A percentile compares a stretch with the other conserved stretches of the same genome.
These are phyloP conservation scores for Diglossa cyanea DNA, from an alignment of 2,797 vertebrate genomes.

Conservation along the genomic window DNA sequence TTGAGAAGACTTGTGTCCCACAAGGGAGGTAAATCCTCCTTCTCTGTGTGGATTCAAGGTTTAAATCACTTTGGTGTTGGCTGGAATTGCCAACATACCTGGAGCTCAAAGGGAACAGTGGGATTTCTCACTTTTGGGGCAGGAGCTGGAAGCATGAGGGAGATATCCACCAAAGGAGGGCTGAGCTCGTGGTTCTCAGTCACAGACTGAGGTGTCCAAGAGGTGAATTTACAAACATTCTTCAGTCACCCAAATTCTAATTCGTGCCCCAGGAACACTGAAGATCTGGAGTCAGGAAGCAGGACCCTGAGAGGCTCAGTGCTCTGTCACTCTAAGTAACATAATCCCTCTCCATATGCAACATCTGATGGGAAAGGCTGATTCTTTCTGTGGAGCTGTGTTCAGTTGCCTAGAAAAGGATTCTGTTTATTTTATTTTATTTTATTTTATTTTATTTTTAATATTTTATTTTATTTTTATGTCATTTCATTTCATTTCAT, in stretches of 20 bases:
- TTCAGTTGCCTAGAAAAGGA: not conserved
- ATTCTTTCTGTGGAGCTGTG: not conserved
- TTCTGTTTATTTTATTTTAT: not conserved
- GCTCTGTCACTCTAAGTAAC: not conserved
- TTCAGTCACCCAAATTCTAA: not conserved
- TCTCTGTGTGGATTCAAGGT: not conserved
- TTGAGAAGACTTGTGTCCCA: not conserved
- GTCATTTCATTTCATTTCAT: not conserved
- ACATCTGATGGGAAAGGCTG: not conserved
- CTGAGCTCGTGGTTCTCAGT: not conserved
- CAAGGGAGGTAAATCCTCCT: not conserved
- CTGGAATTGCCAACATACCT: not conserved
- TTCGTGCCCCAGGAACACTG: not conserved
- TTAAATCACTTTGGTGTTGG: not conserved
- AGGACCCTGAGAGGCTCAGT: not conserved
- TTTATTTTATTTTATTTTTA: too few species aligned
- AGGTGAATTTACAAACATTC: not conserved
- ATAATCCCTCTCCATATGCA: not conserved
- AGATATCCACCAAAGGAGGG: not conserved
- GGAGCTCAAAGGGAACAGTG: not conserved
- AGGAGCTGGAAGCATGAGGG: not conserved
- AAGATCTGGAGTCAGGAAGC: not conserved
- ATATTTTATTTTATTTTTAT: too few species aligned
- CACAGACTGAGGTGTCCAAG: not conserved
- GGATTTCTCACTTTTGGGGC: not conserved